These are phyloP conservation scores for Falco berigora DNA, from an alignment of 2,797 vertebrate species.

Conservation along the genomic window DNA sequence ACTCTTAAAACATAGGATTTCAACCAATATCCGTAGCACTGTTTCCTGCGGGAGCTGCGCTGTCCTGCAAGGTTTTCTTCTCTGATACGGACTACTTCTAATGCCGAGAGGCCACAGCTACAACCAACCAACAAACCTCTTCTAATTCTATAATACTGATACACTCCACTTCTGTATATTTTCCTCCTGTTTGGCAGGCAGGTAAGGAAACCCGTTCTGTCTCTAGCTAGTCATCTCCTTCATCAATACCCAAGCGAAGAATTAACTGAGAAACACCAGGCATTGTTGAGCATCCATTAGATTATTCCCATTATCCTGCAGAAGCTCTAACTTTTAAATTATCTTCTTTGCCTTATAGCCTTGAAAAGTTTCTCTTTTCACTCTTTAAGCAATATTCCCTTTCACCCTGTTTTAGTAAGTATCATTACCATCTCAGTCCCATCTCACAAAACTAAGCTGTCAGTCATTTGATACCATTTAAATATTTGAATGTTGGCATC, in stretches of 20 bases:
- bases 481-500: not conserved
- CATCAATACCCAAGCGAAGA: not conserved
- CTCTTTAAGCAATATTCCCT: not conserved
- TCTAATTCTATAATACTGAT: not conserved
- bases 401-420: not conserved
- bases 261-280: not conserved
- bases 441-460: not conserved
- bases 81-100: not conserved
- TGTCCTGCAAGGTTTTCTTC: not conserved
- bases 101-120: not conserved
- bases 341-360: not conserved
- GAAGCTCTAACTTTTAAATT: not conserved
- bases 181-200: not conserved
- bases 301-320: not conserved
- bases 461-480: not conserved
- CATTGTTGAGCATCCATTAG: not conserved
- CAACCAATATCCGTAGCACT: not conserved
- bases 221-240: not conserved
- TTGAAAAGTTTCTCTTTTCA: not conserved
- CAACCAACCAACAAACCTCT: not conserved
- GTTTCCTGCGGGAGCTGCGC: not conserved
- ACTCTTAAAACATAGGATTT: not conserved
- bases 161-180: not conserved
- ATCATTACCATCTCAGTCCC: not conserved
- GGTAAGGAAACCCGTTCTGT: not conserved